phyloP scores from a whole-genome alignment of 2,888 invertebrate genomes.

The Napeogenes sylphis region DNA sequence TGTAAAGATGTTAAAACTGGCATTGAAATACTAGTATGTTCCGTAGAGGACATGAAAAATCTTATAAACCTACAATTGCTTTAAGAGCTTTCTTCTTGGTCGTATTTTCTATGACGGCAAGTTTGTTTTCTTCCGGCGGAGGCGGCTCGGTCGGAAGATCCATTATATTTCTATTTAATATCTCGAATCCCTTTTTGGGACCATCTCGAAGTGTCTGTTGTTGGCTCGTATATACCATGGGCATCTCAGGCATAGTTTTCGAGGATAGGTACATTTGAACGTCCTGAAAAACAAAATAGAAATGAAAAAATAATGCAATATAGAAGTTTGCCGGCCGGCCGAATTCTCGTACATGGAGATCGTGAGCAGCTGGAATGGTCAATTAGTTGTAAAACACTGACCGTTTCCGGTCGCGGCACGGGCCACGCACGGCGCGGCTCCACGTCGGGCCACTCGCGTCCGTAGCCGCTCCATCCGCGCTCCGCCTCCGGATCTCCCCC shows the following conservation, averaged over 20 bases:
- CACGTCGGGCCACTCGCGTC: slow-evolving; percentile 48
- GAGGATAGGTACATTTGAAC: slow-evolving; percentile 50
- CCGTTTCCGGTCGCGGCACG: slow-evolving; percentile 52
- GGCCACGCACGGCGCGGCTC: slow-evolving; percentile 63
- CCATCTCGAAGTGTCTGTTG: slow-evolving; percentile 58
- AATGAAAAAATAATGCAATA: background rate
- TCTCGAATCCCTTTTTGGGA: slow-evolving; percentile 61
- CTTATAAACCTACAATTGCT: slow-evolving; percentile 26
- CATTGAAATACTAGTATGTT: too few species aligned
- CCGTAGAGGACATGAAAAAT: too few species aligned
- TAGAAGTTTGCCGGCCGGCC: too few species aligned
- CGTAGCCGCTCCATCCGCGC: slow-evolving; percentile 35
- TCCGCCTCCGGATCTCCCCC: slow-evolving; percentile 35
- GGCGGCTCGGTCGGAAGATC: slow-evolving; percentile 26
- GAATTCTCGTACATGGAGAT: too few species aligned
- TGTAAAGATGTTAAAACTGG: too few species aligned
- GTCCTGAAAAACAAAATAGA: slow-evolving; percentile 41
- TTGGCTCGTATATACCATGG: slow-evolving; percentile 50
- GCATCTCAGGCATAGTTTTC: slow-evolving; percentile 64
- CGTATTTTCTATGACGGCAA: slow-evolving; percentile 27
- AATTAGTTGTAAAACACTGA: slow-evolving; percentile 20
- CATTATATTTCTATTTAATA: slow-evolving; percentile 32
- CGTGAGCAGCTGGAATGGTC: too few species aligned
- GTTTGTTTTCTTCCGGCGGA: slow-evolving; percentile 27
- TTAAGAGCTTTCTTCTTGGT: slow-evolving; percentile 37